Evolutionary conservation across 2,113 vertebrate genomes (phyloP), one percentile per base, ranked within the genome.

Genomic region (Ibidorhyncha struthersii): DNA sequence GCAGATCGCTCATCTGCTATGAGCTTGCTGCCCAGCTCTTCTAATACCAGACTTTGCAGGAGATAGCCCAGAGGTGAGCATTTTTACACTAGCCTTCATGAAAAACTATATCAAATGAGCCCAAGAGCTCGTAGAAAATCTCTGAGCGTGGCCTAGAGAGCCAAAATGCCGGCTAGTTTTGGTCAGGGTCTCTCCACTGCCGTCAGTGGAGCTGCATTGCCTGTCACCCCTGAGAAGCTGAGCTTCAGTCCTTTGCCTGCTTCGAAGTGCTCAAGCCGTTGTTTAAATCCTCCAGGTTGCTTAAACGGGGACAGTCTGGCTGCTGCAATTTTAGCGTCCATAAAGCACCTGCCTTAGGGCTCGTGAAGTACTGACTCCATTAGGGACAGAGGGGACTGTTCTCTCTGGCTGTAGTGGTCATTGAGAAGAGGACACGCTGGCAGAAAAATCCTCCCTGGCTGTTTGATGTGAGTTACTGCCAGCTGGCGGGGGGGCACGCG

Each of bases 361-460:
- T 86, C 1, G 1, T 50, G 80, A 82, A 74, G 29, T 27, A 38
- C 43, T 25, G 49, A 16, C 83, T 56, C 3, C 0, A 3, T 32
- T 16, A n/a, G 56, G 25, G 47, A 32, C 18, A 29, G 10, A 9
- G 19, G 12, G 20, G 38, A 12, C 34, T 7, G 19, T 4, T 89
- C 72, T 81, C 34, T 32, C 29, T 20, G 59, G 26, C 41, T 71
- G 34, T 6, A 19, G 29, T 6, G 32, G 49, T 25, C 45, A 25
- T 4, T 12, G 73, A 76, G 67, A 45, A 71, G 56, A 36, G 32
- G 34, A n/a, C 22, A n/a, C 0, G 2, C 19, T 0, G 1, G 52
- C 86, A 84, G 52, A 52, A 81, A 77, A 74, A 45, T 6, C 10
- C 7, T 38, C 5, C 49, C 43, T 1, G 1, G 56, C 29, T 47